Evolutionary conservation across 2,888 invertebrate genomes (phyloP).

Genomic region (Cantharis rufa): DNA sequence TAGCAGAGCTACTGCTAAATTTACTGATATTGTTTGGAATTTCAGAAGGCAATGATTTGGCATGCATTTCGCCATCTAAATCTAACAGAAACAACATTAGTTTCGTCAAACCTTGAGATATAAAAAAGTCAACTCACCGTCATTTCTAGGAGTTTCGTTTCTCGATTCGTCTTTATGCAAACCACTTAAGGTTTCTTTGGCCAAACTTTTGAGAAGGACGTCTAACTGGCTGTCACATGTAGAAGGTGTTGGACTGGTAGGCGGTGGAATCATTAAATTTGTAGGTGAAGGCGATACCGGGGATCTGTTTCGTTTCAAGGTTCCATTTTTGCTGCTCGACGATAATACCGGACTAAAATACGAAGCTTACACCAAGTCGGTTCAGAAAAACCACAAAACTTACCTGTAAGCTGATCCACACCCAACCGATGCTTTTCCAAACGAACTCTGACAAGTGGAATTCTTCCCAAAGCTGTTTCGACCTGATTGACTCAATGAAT

Average conservation of each 20-base stretch:
- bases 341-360: slow-evolving; percentile 55
- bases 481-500: slow-evolving; percentile 45
- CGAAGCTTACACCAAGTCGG: neutral
- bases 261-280: slow-evolving; percentile 16
- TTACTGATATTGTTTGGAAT: slow-evolving; percentile 53
- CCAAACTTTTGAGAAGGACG: slow-evolving; percentile 75
- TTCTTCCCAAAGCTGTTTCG: slow-evolving; percentile 49
- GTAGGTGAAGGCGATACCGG: slow-evolving; percentile 26
- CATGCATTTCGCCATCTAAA: slow-evolving; percentile 40
- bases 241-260: slow-evolving; percentile 47
- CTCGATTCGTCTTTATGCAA: slow-evolving; percentile 58
- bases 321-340: slow-evolving; percentile 52
- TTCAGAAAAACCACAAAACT: slow-evolving; percentile 26
- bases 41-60: slow-evolving; percentile 50
- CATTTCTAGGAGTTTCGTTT: slow-evolving; percentile 60
- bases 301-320: slow-evolving; percentile 48
- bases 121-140: slow-evolving; percentile 42
- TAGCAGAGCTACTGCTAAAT: slow-evolving; percentile 47
- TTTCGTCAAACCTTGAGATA: neutral
- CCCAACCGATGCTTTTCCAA: slow-evolving; percentile 58
- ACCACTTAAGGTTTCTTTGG: slow-evolving; percentile 67
- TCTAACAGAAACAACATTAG: slow-evolving; percentile 33
- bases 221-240: slow-evolving; percentile 65
- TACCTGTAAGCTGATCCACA: slow-evolving; percentile 56
- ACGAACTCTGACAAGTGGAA: slow-evolving; percentile 46